Base-by-base conservation (phyloP, 2,888 invertebrate genomes). In the Sthenelais limicola region DNA sequence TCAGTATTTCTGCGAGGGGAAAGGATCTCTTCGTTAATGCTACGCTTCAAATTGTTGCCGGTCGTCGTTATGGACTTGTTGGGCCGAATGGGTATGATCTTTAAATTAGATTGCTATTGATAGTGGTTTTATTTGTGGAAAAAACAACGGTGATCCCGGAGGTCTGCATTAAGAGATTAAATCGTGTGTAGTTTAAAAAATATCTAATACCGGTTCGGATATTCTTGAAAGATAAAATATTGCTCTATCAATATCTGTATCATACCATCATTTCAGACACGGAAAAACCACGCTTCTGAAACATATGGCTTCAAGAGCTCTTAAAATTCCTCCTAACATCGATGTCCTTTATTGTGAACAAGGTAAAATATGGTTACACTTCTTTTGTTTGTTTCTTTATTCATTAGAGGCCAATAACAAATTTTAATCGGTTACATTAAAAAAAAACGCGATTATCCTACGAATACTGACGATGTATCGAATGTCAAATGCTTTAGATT, bases 21-120 rank as follows among this genome's bases (percentile, higher is more conserved):
- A 96, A 99, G 83, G 96, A 98, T 85, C 90, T 99, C 56, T 98
- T 99, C 88, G 94, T 96, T 38, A 98, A 99, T 88, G 98, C 99
- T 0, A 95, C 92, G 87, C 89, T 99, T 38, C 89, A 95, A 68
- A 97, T 99, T 80, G 97, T 98, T 0, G 92, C 94, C 83, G 96
- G 97, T 0, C 91, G 98, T 56, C 92, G 96, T 81, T 99, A 99
- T 88, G 99, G 99, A 82, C 90, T 99, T 4, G 98, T 99, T 1
- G 99, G 99, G 30, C 99, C 99, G 0, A 99, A 99, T 88, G 99
- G 96, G 92, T 93, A 88, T 86, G 89, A n/a, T 12, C 12, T 15
- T n/a, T 12, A 43, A n/a, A 15, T 12, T n/a, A 43, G 47, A 15
- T 12, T 15, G 47, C 47, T 43, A 43, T 43, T 15, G 18, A n/a